Base-by-base conservation (phyloP, 2,797 vertebrate species). In the Streptopelia turtur region DNA sequence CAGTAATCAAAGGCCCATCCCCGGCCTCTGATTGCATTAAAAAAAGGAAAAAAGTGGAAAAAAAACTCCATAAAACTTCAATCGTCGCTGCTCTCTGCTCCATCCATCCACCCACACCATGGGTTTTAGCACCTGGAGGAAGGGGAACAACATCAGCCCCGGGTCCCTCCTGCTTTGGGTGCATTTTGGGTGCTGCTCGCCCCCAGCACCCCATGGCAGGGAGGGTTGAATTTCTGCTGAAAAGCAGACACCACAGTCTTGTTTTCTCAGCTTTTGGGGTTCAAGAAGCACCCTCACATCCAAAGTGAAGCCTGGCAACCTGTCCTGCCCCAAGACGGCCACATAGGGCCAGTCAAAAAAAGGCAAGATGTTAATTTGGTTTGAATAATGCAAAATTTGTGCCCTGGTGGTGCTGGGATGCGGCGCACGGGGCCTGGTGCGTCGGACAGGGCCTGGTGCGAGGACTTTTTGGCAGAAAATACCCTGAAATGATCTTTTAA, bases 1-100 rank as follows among this genome's bases (percentile, higher is more conserved):
- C 1, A 77, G 94, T 92, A 97, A 97, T 94, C 94, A 97, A 96
- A 96, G 92, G 71, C 56, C 75, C 4, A 0, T 33, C 65, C 78
- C 63, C 3, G 4, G 80, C 53, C 71, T 31, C 93, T 63, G 64
- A 89, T 16, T 59, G 71, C 25, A 39, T 14, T 5, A 57, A 37
- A 41, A 64, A 76, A 65, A 64, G 63, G 18, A 53, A 37, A 28
- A 16, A 59, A 25, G 17, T 43, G 78, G 21, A 69, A 23, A 76
- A 92, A 84, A 89, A 41, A 12, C 74, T 66, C 78, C 68, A 37
- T 52, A 66, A 80, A 94, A 80, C 83, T 88, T 93, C 78, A 57
- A 21, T 74, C 28, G 0, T 13, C 31, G n/a, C 47, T 1, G 0
- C 30, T 50, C 61, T 45, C 65, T 56, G 37, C 79, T 75, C 77